Conservation (phyloP, 2,113 vertebrate species). For the Panthera tigris region DNA sequence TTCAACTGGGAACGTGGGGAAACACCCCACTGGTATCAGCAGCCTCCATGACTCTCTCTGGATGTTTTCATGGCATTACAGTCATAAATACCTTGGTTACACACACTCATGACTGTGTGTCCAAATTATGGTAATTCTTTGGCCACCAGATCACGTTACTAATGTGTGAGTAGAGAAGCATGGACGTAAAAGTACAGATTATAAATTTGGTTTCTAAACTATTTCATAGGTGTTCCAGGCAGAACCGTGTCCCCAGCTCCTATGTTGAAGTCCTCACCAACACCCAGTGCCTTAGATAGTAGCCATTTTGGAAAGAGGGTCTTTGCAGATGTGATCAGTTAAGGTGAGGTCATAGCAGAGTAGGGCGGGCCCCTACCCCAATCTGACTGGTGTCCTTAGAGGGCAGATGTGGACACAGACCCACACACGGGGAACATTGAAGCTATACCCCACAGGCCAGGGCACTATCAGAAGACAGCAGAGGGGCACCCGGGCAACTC, state of each 20-base stretch:
- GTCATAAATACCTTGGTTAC: neutral
- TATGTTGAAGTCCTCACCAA: neutral
- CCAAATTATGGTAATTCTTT: neutral
- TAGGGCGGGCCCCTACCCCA: neutral
- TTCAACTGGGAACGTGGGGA: neutral
- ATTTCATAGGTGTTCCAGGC: neutral
- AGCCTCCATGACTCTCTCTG: no score
- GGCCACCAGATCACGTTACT: neutral
- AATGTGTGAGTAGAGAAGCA: neutral
- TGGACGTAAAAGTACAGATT: no score
- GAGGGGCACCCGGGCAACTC: no score
- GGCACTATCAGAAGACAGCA: neutral
- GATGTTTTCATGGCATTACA: neutral
- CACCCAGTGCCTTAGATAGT: no score
- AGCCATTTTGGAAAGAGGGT: neutral
- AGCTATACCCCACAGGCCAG: neutral
- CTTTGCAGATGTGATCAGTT: neutral
- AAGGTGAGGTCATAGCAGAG: neutral
- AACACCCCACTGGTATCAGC: neutral
- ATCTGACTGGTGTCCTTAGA: neutral
- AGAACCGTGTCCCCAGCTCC: neutral
- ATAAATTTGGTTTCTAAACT: neutral
- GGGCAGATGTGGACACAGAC: no score
- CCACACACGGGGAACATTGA: accelerated
- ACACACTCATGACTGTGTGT: neutral